Conservation (phyloP, 2,888 invertebrate species). For the Hyalella azteca region DNA sequence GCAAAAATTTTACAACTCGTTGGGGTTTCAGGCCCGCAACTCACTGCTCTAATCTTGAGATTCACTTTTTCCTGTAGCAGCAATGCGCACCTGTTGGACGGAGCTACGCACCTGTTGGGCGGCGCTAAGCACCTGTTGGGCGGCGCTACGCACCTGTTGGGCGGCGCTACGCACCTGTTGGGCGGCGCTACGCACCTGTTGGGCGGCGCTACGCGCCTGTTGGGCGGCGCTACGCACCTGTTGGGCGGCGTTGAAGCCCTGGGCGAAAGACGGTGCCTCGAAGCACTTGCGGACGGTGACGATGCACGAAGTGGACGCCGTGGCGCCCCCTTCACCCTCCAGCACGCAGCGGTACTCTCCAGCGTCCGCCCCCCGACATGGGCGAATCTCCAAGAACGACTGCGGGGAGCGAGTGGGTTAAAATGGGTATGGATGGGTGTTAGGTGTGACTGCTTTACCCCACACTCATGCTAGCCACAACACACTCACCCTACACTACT, state of each 20-base stretch:
- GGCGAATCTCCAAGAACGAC: conserved; percentile 77
- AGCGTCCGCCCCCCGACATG: conserved; percentile 74
- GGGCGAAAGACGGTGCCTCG: conserved; percentile 80
- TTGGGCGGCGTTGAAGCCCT: conserved; percentile 74
- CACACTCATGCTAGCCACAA: too few species aligned
- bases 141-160: neutral
- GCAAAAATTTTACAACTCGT: too few species aligned
- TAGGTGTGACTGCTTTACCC: too few species aligned
- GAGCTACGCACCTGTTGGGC: conserved; percentile 69
- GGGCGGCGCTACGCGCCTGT: too few species aligned
- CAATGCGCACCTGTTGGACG: neutral
- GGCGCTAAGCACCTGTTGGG: too few species aligned
- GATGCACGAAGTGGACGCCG: conserved; percentile 73
- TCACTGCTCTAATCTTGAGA: too few species aligned
- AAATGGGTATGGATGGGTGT: too few species aligned
- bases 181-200: too few species aligned
- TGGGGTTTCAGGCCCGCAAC: too few species aligned
- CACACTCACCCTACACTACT: too few species aligned
- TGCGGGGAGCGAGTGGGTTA: conserved; percentile 60
- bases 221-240: too few species aligned
- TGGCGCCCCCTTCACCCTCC: conserved; percentile 75
- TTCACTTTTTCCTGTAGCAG: too few species aligned
- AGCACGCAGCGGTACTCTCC: conserved; percentile 80
- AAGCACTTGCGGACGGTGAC: conserved; percentile 79
- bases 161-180: neutral